Base-by-base conservation (phyloP, 2,113 vertebrate genomes). In the Fulmarus glacialis region DNA sequence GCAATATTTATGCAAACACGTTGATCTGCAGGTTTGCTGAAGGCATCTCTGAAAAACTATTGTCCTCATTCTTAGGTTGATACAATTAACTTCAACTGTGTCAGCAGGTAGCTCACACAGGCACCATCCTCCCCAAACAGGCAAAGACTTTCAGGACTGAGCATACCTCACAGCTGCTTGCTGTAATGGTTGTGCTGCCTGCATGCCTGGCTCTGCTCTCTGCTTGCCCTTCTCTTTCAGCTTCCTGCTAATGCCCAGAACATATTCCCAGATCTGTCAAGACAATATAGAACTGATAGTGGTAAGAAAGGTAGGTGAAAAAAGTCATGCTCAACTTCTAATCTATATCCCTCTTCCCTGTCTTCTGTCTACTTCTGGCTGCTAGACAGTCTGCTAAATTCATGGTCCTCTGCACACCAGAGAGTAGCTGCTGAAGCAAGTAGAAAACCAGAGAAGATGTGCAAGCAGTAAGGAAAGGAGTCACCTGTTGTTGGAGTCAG, bases 251-350 rank as follows among this genome's bases (percentile, higher is more conserved):
- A 11, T 17, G 7, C 4, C 19, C 16, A 56, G 52, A 30, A 30
- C 9, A 23, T 15, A 42, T 47, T 52, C 4, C 32, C 42, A 84
- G 34, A 4, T 21, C 15, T 58, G 14, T n/a, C 36, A 94, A 71
- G 50, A 30, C 32, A 70, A 34, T 18, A 34, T 3, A 71, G 30
- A 81, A 47, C 9, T 67, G 26, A 32, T 5, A 62, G 6, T 10
- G 12, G 22, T 36, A 83, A 80, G 45, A 85, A 72, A 50, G 1
- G 4, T 20, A 59, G 4, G 16, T 45, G 21, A 68, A 71, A 70
- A 82, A 64, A 59, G 15, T 56, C 5, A 20, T 4, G 1, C 4
- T 56, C 8, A 42, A 0, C 1, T 56, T 38, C 7, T 30, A 34
- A 9, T 23, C n/a, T 59, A 11, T 20, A 26, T 19, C 6, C 2